Percentiles rank a stretch among this genome's conserved stretches.
Conservation (phyloP, 2,888 invertebrate species). For the Protula sp. region DNA sequence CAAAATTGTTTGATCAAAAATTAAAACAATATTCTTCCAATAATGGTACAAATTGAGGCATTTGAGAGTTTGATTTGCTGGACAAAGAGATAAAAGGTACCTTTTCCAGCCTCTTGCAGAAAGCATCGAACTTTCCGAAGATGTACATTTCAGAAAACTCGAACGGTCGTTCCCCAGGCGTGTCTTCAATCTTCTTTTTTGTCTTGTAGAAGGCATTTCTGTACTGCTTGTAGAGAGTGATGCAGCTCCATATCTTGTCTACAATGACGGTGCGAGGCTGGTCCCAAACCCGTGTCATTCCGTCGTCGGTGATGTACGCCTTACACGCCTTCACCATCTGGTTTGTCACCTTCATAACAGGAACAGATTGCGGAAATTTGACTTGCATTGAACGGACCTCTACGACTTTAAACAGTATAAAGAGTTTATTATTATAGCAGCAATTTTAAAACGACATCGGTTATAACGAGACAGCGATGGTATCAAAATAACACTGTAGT, state of each 20-base stretch:
- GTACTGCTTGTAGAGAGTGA: conserved; percentile 60
- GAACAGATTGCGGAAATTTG: not conserved
- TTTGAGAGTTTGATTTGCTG: too few relatives aligned
- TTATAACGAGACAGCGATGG: too few relatives aligned
- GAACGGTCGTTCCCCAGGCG: conserved; percentile 42
- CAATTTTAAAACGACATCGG: too few relatives aligned
- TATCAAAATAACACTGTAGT: too few relatives aligned
- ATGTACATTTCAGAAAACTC: conserved; percentile 53
- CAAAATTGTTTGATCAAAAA: too few relatives aligned
- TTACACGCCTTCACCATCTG: conserved; percentile 52
- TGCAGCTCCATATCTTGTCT: conserved; percentile 56
- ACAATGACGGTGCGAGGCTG: conserved; percentile 32
- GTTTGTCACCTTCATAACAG: conserved; percentile 48
- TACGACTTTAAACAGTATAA: not conserved
- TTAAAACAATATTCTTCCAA: too few relatives aligned
- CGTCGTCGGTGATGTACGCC: conserved; percentile 41
- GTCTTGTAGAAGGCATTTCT: conserved; percentile 60
- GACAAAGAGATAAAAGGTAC: too few relatives aligned
- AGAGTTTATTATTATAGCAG: not conserved
- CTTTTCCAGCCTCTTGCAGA: conserved; percentile 46
- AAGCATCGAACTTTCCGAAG: conserved; percentile 52
- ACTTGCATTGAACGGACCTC: not conserved
- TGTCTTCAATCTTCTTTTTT: conserved; percentile 39
- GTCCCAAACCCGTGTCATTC: conserved; percentile 41
- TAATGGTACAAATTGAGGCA: too few relatives aligned